Evolutionary conservation across 2,797 vertebrate species (phyloP), one percentile per base, ranked within the genome.

Genomic region (Crax fasciolata): DNA sequence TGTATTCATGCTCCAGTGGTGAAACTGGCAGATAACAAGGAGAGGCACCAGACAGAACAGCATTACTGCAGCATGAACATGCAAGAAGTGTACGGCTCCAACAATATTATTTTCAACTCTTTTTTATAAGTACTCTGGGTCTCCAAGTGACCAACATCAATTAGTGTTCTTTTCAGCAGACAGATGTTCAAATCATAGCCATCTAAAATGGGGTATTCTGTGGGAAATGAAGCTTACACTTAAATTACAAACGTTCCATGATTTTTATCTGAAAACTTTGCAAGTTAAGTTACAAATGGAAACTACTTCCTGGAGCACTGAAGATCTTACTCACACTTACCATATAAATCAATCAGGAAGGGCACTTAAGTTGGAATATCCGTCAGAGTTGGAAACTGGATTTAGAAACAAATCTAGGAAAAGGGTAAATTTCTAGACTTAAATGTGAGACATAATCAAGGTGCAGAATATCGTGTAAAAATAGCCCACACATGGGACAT

Each of bases 21-120:
- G 23, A 66, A 91, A 73, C 32, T 79, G 59, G 62, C 32, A 90
- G 83, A 91, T 95, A 91, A 96, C 54, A 67, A 93, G 38, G 61
- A 65, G 39, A 75, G 62, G 81, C 70, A 90, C 51, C 89, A 89
- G 55, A 73, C 2, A 0, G 66, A 93, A 63, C 63, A 66, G 61
- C 0, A 0, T 76, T 88, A 91, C 85, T 84, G 49, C 80, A 77
- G 87, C 71, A 86, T 30, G 52, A 93, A 67, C 66, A 41, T 30
- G 41, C 59, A 82, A 63, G 67, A 78, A 81, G 23, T 23, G 20
- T 79, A 91, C 32, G 84, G 90, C 94, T 49, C 49, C 83, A 86
- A 44, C 21, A 76, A 48, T 1, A 19, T 71, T 61, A 62, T 88
- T 96, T 88, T 93, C 67, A 71, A 35, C 0, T 6, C 38, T 65